These are phyloP conservation scores for Onychorhynchus coronatus DNA, from an alignment of 2,113 vertebrate species.

Conservation along the genomic window DNA sequence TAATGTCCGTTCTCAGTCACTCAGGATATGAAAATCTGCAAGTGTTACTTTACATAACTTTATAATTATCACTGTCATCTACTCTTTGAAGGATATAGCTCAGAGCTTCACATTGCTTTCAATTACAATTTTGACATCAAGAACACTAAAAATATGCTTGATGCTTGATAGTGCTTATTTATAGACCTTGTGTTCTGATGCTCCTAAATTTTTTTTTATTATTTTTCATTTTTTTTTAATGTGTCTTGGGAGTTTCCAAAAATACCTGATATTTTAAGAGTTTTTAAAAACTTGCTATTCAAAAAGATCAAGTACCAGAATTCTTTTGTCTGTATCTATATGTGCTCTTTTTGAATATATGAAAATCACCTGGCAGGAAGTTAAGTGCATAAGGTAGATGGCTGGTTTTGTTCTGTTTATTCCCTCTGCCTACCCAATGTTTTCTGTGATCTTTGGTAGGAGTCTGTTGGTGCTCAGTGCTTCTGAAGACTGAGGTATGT, in stretches of 20 bases:
- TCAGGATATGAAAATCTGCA: constrained; percentile 36
- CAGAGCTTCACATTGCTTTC: not conserved
- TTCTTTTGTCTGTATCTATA: not conserved
- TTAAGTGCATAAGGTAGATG: constrained; percentile 4
- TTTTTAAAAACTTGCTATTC: not conserved
- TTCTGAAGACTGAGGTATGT: constrained; percentile 55
- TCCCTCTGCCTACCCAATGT: constrained; percentile 47
- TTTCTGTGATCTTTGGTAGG: constrained; percentile 61
- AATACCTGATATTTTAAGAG: not conserved
- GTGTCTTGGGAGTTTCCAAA: not conserved
- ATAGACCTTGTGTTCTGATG: not conserved
- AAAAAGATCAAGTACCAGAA: not conserved
- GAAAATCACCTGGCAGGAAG: not conserved
- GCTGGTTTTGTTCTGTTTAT: constrained; percentile 33
- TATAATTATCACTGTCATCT: not conserved
- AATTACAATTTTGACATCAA: not conserved
- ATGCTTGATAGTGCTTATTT: not conserved
- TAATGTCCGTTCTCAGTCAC: not conserved
- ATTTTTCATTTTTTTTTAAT: not conserved
- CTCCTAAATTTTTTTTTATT: not conserved
- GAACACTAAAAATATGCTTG: not conserved
- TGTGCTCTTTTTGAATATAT: not conserved
- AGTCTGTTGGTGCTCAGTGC: constrained; percentile 55
- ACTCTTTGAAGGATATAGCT: not conserved
- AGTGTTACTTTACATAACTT: not conserved